These are phyloP conservation scores for Equus quagga DNA, from an alignment of 2,113 vertebrate genomes.

Conservation along the genomic window DNA sequence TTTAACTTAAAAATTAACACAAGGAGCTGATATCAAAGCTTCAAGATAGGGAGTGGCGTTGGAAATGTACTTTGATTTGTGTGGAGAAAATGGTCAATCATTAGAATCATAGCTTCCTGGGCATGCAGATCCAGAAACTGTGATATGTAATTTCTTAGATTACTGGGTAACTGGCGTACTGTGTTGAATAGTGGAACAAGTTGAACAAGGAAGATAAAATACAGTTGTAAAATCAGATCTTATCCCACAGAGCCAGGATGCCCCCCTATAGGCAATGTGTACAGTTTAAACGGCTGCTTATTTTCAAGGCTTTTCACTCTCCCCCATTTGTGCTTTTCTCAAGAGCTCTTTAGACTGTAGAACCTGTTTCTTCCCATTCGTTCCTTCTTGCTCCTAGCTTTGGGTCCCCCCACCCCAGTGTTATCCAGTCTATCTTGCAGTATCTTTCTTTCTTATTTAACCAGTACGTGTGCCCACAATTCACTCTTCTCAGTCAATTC, in stretches of 20 bases:
- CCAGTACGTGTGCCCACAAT: neutral
- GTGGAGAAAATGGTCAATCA: neutral
- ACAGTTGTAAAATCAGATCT: neutral
- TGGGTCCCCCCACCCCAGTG: neutral
- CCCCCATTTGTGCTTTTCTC: neutral
- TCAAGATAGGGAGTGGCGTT: neutral
- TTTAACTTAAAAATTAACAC: conserved; percentile 30
- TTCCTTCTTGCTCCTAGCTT: neutral
- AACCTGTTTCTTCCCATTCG: neutral
- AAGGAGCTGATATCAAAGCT: neutral
- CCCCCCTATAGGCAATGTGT: neutral
- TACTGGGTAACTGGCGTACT: neutral
- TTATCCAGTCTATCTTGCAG: neutral
- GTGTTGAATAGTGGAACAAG: neutral
- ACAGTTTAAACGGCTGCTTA: neutral
- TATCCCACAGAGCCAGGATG: neutral
- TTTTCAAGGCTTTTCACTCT: neutral
- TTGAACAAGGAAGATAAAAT: no score
- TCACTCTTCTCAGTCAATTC: neutral
- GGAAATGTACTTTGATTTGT: neutral
- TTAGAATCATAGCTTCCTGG: neutral
- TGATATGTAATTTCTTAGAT: neutral
- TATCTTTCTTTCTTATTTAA: neutral
- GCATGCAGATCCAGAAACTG: neutral
- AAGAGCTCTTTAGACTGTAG: neutral